Base-by-base conservation (phyloP, 2,113 vertebrate species). In the Oryzias celebensis region DNA sequence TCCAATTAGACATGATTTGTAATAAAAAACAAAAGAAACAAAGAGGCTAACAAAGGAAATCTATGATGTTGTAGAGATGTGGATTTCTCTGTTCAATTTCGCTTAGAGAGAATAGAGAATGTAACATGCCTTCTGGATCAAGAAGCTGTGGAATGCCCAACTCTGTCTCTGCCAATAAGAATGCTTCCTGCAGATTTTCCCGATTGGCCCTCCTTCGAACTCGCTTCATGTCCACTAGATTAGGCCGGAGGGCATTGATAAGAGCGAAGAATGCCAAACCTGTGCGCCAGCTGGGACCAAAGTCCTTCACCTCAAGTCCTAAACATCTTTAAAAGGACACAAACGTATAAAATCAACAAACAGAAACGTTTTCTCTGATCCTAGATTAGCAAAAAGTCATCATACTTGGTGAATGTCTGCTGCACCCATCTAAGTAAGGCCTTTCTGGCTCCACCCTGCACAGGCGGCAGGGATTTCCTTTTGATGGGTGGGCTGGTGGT, bases 391-490 rank as follows among this genome's bases (percentile, higher is more conserved):
- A 28, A 31, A 17, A 14, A 45, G 7, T 7, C 16, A 4, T 24
- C 93, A 87, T 93, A 98, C 97, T 94, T 97, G 67, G 94, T 93
- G n/a, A 92, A 93, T 23, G 92, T 94, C 76, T 92, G 93, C 75
- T 99, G 98, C 51, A 97, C 93, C 98, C 98, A 99, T 86, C 93
- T 94, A n/a, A 99, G 75, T 14, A 99, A 86, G 17, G 96, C 94
- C 77, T 95, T 97, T 80, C 93, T 97, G 62, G 95, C 97, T 8
- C 93, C 95, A 22, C 95, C 95, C 68, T 95, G 95, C 71, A 92
- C 77, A 81, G 94, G 94, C 65, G 91, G 90, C 73, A 93, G 88
- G 24, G 93, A 92, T 78, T 96, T 98, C 76, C 93, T 91, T 85
- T 98, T 99, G 62, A 93, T 92, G 3, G 96, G 96, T 1, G 97